Base-by-base conservation (phyloP, 2,113 vertebrate genomes). In the Atrichornis clamosus region DNA sequence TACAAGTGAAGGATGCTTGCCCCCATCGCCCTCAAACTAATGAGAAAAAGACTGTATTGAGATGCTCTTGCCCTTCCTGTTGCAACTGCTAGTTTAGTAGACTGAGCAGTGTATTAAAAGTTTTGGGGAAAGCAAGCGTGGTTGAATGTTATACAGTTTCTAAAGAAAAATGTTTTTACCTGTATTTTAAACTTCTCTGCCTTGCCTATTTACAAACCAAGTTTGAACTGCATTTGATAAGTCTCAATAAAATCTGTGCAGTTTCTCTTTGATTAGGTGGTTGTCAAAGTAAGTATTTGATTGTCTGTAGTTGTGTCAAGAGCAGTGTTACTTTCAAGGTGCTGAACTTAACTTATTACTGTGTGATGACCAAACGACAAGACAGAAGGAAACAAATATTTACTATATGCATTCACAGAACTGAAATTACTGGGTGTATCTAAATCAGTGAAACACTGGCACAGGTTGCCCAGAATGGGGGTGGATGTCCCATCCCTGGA, bases 11-110 rank as follows among this genome's bases (percentile, higher is more conserved):
- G 35, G 50, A 27, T 44, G 65, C 28, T 33, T 68, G 55, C 15
- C 6, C 18, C 10, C 3, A 2, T 60, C 0, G 0, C 60, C 23
- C 5, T 75, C 3, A 3, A 30, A 65, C 24, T 67, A 62, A 74
- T n/a, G 59, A 93, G 35, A 56, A 86, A 75, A 46, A 0, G 4
- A 18, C 28, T 37, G 2, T 62, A 23, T 39, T 67, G 30, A 50
- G 30, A 39, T 0, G 0, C 27, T 37, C 10, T n/a, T 90, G 22
- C 14, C 32, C 20, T 76, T 84, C 39, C 37, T 78, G 9, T n/a
- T 56, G 41, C 23, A 21, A 10, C 67, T 52, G 14, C 5, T 74
- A 6, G 21, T 55, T 42, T 37, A 68, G 47, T 41, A 68, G 62
- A 21, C 28, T 27, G 21, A 69, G 10, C 47, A 60, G 28, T 23